Evolutionary conservation across 2,113 vertebrate species (phyloP).

Genomic region (Limanda limanda): DNA sequence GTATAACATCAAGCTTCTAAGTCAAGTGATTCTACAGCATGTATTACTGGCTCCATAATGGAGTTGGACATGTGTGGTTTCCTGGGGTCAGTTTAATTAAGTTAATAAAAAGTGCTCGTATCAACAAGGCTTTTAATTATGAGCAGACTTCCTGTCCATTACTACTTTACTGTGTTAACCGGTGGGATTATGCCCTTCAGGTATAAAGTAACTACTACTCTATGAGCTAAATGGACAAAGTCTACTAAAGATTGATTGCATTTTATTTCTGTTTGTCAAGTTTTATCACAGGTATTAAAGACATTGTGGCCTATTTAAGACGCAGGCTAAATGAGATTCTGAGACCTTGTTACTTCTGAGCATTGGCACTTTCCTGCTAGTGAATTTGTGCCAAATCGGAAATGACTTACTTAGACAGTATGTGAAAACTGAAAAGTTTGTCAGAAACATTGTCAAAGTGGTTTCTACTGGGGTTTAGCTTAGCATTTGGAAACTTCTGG

Average conservation of each 20-base stretch:
- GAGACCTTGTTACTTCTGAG: neutral
- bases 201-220: neutral
- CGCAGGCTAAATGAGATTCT: neutral
- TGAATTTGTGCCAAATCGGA: neutral
- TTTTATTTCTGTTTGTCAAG: neutral
- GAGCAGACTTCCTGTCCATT: neutral
- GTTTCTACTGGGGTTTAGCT: neutral
- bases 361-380: neutral
- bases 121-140: constrained; percentile 33
- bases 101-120: constrained; percentile 27
- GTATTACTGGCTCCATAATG: constrained; percentile 11
- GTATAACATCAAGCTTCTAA: neutral
- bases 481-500: neutral
- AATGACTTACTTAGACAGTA: neutral
- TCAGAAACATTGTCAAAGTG: neutral
- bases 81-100: constrained; percentile 27
- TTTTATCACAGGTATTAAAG: neutral
- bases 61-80: constrained; percentile 17
- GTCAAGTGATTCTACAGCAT: constrained; percentile 7
- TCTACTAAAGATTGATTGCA: neutral
- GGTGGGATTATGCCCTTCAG: constrained; percentile 1
- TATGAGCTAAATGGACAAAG: neutral
- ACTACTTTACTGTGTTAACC: constrained; percentile 21
- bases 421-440: neutral
- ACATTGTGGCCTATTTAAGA: neutral